A percentile compares a stretch with the other conserved stretches of the same genome.
These are phyloP conservation scores for Eurystomus glaucurus DNA, from an alignment of 2,797 vertebrate species.

Conservation along the genomic window DNA sequence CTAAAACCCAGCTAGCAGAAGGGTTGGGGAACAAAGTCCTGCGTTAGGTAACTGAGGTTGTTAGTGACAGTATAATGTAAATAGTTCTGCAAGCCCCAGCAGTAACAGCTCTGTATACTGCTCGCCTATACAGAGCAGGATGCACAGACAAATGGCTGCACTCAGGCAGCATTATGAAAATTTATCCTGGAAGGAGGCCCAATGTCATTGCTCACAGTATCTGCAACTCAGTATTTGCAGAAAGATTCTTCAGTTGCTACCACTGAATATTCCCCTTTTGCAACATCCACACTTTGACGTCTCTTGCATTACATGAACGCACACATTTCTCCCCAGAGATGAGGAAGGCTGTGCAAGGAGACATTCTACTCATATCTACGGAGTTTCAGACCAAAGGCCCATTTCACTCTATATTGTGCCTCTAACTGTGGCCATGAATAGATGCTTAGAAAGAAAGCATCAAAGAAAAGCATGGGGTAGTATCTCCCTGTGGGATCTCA, in stretches of 20 bases:
- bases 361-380: neutral
- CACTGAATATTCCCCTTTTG: neutral
- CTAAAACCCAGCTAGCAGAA: neutral
- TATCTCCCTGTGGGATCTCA: neutral
- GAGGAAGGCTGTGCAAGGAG: neutral
- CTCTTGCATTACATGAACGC: neutral
- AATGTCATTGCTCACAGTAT: neutral
- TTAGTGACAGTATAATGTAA: neutral
- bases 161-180: neutral
- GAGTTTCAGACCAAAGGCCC: neutral
- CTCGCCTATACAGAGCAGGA: neutral
- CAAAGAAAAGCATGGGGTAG: neutral
- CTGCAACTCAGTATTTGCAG: neutral
- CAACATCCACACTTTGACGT: neutral
- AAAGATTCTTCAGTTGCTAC: neutral
- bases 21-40: rapidly evolving
- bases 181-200: neutral
- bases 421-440: neutral
- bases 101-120: neutral
- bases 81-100: neutral
- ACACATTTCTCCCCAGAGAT: neutral
- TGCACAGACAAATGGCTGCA: neutral
- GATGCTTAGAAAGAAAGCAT: neutral
- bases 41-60: neutral
- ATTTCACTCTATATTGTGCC: neutral